Base-by-base conservation (phyloP, 2,113 vertebrate genomes). In the Phalacrocorax aristotelis region DNA sequence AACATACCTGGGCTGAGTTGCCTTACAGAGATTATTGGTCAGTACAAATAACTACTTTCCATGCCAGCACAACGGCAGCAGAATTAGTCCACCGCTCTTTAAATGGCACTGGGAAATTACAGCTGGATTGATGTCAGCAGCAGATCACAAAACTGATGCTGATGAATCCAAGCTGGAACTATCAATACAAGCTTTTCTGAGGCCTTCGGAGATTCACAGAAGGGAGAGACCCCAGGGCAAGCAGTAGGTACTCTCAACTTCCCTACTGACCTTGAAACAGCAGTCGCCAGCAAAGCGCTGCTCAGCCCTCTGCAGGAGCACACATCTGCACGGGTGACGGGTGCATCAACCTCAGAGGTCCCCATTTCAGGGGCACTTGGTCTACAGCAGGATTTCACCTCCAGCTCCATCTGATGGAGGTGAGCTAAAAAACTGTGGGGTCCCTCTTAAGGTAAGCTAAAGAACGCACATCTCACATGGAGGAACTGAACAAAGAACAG, bases 381-480 rank as follows among this genome's bases (percentile, higher is more conserved):
- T 57, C 51, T 64, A 26, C 36, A 64, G 32, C 2, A 1, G 34
- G 51, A 70, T n/a, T 52, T 69, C 34, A 29, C 3, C 34, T 86
- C 51, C 40, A 62, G 46, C 42, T 71, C 40, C 26, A 32, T 36
- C 22, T 44, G 29, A 20, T 14, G 14, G 26, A 76, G 65, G 3
- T 38, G 10, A 74, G 65, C 51, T 85, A 21, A 11, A 2, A 8
- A 11, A 29, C 0, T 20, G 46, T 32, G 19, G 20, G 32, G 5
- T 52, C 6, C 36, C 34, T 40, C 19, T 26, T 17, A 18, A 79
- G 16, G n/a, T 3, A 13, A 83, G 16, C 8, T 51, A 66, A 12
- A 49, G n/a, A 54, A 7, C 0, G 1, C 40, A 48, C 30, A 57
- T 49, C 69, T 60, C 27, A 9, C 22, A 12, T 0, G 0, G 22